Base-by-base conservation (phyloP, 92 coral and sea anemone species). In the Pocillopora meandrina region DNA sequence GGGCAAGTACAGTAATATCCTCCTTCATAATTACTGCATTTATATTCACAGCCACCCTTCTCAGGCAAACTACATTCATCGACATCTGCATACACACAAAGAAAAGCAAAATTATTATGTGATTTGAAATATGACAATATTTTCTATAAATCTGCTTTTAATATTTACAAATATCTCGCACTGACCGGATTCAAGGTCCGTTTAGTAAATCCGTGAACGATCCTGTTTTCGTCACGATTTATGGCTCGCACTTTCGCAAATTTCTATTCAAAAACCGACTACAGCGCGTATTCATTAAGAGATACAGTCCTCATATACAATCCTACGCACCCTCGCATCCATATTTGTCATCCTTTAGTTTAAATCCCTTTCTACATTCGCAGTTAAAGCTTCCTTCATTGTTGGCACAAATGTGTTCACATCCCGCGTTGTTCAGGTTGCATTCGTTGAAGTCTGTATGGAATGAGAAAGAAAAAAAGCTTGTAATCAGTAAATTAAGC, bases 361-460 rank as follows among this genome's bases (percentile, higher is more conserved):
- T 92, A 90, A 87, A 94, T 8, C 99, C 99, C 76, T 91, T 78
- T 79, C 94, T 92, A 61, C 99, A 97, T 35, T 91, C 89, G 59
- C 99, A 97, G 77, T 91, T 74, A 74, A 78, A 94, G 67, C 99
- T 94, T 15, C 99, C 99, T 13, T 70, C 81, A 16, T 90, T 92
- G 77, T 96, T 96, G 79, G 92, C 79, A 72, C 99, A 96, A 75
- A 92, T 42, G 82, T 96, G 99, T 76, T 96, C 98, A 65, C 99
- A 96, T 34, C 99, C 99, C 34, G 98, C 99, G 66, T 94, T 96
- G 72, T 77, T 87, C 82, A 90, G 60, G 31, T 79, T 65, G 73
- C 99, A 96, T 77, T 96, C 99, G 72, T 96, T 92, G 85, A 82
- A 82, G 80, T 96, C 99, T 94, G 76, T 79, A 71, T 78, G 19